Conservation (phyloP, 2,888 invertebrate species). For the Eilema sororculum region DNA sequence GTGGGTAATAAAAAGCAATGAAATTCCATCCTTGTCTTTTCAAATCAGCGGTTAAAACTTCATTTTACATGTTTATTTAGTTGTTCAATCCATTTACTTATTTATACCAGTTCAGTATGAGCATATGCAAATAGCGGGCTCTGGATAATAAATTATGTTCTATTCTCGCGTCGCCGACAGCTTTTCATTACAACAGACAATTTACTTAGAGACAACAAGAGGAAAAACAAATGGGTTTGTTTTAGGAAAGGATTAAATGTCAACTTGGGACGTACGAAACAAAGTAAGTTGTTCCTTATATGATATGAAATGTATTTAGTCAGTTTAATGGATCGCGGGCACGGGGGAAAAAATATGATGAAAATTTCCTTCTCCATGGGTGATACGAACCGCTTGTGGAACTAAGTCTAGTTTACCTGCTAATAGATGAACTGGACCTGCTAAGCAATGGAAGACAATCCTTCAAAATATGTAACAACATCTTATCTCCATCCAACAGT, state of each 20-base stretch:
- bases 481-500: too few species aligned
- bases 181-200: slow-evolving; percentile 12
- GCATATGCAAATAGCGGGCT: not conserved
- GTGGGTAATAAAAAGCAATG: too few species aligned
- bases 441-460: too few species aligned
- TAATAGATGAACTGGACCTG: too few species aligned
- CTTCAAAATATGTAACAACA: too few species aligned
- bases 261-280: not conserved
- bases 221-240: not conserved
- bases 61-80: not conserved
- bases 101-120: not conserved
- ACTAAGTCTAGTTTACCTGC: too few species aligned
- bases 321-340: too few species aligned
- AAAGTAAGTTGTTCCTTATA: not conserved
- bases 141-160: slow-evolving; percentile 16
- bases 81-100: slow-evolving; percentile 11
- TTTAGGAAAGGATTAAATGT: slow-evolving; percentile 7
- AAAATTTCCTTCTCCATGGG: too few species aligned
- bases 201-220: slow-evolving; percentile 14
- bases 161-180: slow-evolving; percentile 10
- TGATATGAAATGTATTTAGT: too few species aligned
- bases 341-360: too few species aligned
- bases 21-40: too few species aligned
- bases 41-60: not conserved
- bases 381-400: too few species aligned